Base-by-base conservation (phyloP, 2,888 invertebrate genomes). In the Oscheius onirici region DNA sequence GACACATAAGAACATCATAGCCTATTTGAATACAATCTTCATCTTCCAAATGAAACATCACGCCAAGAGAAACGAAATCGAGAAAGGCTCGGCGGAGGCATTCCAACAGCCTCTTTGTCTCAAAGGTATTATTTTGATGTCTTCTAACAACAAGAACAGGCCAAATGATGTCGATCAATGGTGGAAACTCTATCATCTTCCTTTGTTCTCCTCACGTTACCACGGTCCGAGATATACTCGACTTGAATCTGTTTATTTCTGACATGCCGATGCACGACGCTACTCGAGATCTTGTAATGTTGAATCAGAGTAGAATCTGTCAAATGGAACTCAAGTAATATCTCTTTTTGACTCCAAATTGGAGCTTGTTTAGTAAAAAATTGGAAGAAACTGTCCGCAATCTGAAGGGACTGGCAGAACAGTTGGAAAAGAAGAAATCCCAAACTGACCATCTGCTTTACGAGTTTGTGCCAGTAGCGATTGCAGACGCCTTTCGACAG, bases 251-350 rank as follows among this genome's bases (percentile, higher is more conserved):
- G 15, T 86, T 74, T 75, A 76, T 86, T 34, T 80, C 79, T n/a
- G 86, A 86, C 66, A 84, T 87, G 82, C 85, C 83, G 54, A 79
- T 82, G 72, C 84, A 86, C 72, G 86, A 86, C 57, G 85, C 84
- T 1, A 87, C 84, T 0, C 52, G 86, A 44, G 86, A 86, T 72
- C 61, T 86, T 26, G 80, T 86, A 49, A 82, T 86, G 81, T 68
- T 86, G 58, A 86, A 86, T 49, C 84, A 86, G 66, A 79, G 82
- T 17, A 71, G 86, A 69, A 83, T 85, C 28, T 82, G 83, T 58
- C 86, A 85, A 60, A 81, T 84, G 78, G 83, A 86, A 61, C 69
- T 86, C 46, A 86, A 86, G 85, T 84, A 28, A 57, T 69, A 28
- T 26, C 10, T 13, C 20, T 1, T 22, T 40, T 40, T 41, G 13